Percentiles rank a stretch among this genome's conserved stretches.
Evolutionary conservation across 1,140 invertebrate genomes (phyloP).

Genomic region (Papilio machaon): DNA sequence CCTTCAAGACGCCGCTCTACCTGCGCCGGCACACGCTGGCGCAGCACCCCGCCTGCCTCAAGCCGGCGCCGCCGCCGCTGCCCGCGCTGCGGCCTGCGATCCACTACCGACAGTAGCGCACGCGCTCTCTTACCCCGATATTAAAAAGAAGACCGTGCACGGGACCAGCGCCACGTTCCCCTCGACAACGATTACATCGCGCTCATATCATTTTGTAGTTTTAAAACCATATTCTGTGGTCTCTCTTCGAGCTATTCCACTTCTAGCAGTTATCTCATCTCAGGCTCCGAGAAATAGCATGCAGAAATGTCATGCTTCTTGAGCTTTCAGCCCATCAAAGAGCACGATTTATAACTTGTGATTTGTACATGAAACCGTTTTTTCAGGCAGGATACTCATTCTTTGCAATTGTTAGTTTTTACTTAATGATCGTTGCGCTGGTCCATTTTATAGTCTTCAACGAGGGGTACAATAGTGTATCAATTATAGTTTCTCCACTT

Average conservation of each 20-base stretch:
- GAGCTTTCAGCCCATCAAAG: not conserved
- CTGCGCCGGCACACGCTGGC: slow-evolving; percentile 85
- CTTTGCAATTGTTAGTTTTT: not conserved
- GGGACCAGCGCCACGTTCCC: slow-evolving; percentile 37
- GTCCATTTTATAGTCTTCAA: slow-evolving; percentile 41
- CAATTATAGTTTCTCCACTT: slow-evolving; percentile 40
- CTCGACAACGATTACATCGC: not conserved
- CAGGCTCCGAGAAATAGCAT: not conserved
- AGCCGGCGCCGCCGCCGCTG: slow-evolving; percentile 64
- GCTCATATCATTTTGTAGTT: not conserved
- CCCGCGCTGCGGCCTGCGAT: slow-evolving; percentile 63
- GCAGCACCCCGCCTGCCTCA: slow-evolving; percentile 71
- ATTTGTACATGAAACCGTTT: not conserved
- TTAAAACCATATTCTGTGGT: not conserved
- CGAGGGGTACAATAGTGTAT: slow-evolving; percentile 38
- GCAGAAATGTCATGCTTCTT: not conserved
- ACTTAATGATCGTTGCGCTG: slow-evolving; percentile 35
- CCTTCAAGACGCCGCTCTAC: slow-evolving; percentile 90
- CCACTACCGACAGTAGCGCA: slow-evolving; percentile 54
- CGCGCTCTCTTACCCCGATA: slow-evolving; percentile 52
- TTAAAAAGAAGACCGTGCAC: not conserved
- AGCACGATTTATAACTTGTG: not conserved
- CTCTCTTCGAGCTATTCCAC: not conserved
- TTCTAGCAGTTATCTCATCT: not conserved
- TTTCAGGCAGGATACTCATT: not conserved